A percentile compares a stretch with the other conserved stretches of the same genome.
These are phyloP conservation scores for Pagetopsis macropterus DNA, from an alignment of 2,797 vertebrate species.

Conservation along the genomic window DNA sequence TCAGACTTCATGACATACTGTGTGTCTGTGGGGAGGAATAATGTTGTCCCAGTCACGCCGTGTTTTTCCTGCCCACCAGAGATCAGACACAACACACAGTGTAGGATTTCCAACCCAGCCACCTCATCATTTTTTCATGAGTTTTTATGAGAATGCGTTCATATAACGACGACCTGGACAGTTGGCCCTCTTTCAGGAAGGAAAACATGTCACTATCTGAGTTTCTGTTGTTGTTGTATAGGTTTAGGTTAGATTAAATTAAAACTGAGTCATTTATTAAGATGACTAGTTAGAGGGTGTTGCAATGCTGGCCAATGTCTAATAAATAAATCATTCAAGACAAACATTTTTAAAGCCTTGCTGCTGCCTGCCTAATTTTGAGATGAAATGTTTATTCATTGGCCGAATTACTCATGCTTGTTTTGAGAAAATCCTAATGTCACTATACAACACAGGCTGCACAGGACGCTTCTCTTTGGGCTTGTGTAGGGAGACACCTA, in stretches of 20 bases:
- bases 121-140: conserved; percentile 68
- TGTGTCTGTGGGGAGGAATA: conserved; percentile 70
- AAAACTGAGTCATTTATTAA: conserved; percentile 60
- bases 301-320: conserved; percentile 53
- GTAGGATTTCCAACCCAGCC: conserved; percentile 46
- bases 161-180: conserved; percentile 24
- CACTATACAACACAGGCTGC: conserved; percentile 4
- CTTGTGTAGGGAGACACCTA: conserved; percentile 78
- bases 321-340: conserved; percentile 74
- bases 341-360: conserved; percentile 66
- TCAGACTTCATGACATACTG: conserved; percentile 77
- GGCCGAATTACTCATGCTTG: conserved; percentile 68
- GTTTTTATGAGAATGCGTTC: conserved; percentile 58
- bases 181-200: conserved; percentile 15
- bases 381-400: conserved; percentile 74
- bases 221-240: conserved; percentile 2
- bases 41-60: conserved; percentile 71
- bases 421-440: conserved; percentile 43
- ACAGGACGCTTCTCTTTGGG: conserved; percentile 37
- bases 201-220: conserved; percentile 2
- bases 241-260: conserved; percentile 52
- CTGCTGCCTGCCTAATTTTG: conserved; percentile 67
- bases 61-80: conserved; percentile 77
- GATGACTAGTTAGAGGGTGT: conserved; percentile 53
- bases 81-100: conserved; percentile 69